These are phyloP conservation scores for Murina feae DNA, from an alignment of 2,113 vertebrate species.

Conservation along the genomic window DNA sequence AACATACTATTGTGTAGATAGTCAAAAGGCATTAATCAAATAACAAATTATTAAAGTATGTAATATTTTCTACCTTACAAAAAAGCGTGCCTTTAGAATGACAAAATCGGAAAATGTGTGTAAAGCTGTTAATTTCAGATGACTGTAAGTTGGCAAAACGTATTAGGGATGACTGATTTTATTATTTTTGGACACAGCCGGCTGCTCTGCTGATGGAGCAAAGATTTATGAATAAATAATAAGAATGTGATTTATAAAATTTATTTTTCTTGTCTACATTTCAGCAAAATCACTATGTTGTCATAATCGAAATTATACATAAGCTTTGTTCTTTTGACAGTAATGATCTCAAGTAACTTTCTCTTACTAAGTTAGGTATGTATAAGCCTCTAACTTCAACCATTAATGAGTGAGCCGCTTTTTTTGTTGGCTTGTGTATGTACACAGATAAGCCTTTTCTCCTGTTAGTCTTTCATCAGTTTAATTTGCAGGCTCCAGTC, in stretches of 20 bases:
- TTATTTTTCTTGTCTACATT: conserved; percentile 23
- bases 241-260: not conserved
- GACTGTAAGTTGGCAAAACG: not conserved
- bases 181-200: conserved; percentile 1
- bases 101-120: conserved; percentile 25
- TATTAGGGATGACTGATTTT: not conserved
- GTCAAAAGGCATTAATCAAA: conserved; percentile 40
- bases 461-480: not conserved
- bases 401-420: not conserved
- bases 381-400: not conserved
- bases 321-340: conserved; percentile 10
- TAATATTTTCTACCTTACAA: not conserved
- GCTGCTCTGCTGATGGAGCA: not conserved
- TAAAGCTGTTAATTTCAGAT: not conserved
- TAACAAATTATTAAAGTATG: conserved; percentile 1
- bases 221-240: conserved; percentile 45
- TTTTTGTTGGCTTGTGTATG: not conserved
- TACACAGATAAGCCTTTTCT: not conserved
- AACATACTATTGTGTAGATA: not conserved
- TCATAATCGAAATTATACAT: conserved; percentile 4
- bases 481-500: not conserved
- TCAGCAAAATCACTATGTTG: conserved; percentile 20
- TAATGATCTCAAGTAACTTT: not conserved
- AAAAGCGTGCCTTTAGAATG: conserved; percentile 11
- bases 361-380: not conserved